These are phyloP conservation scores for Orchesella cincta DNA, from an alignment of 1,140 invertebrate genomes.

Conservation along the genomic window DNA sequence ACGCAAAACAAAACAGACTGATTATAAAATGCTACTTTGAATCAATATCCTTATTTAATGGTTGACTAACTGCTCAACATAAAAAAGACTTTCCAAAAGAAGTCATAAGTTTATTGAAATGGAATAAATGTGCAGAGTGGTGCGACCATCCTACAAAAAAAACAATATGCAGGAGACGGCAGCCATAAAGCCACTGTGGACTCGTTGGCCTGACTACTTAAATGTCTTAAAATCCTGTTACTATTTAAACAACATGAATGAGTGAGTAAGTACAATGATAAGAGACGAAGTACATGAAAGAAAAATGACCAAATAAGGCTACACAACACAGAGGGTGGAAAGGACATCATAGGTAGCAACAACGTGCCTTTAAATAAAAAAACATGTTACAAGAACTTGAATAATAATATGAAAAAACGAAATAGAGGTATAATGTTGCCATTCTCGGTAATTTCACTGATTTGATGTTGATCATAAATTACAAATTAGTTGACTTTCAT, in stretches of 20 bases:
- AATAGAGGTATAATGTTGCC: neutral
- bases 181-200: too few relatives aligned
- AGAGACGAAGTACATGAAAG: neutral
- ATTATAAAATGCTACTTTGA: slow-evolving; percentile 3
- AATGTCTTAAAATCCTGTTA: neutral
- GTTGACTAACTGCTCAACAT: neutral
- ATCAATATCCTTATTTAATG: neutral
- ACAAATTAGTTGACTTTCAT: slow-evolving; percentile 19
- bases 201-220: too few relatives aligned
- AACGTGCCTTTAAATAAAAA: neutral
- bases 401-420: neutral
- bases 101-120: neutral
- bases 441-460: neutral
- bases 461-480: slow-evolving; percentile 16
- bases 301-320: slow-evolving; percentile 14
- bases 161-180: too few relatives aligned
- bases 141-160: too few relatives aligned
- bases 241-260: neutral
- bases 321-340: neutral
- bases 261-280: slow-evolving; percentile 1
- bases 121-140: too few relatives aligned
- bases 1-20: neutral
- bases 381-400: neutral
- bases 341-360: neutral
- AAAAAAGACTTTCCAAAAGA: slow-evolving; percentile 4